A percentile compares a stretch with the other conserved stretches of the same genome.
Conservation (phyloP, 2,113 vertebrate genomes). For the Melanerpes formicivorus region DNA sequence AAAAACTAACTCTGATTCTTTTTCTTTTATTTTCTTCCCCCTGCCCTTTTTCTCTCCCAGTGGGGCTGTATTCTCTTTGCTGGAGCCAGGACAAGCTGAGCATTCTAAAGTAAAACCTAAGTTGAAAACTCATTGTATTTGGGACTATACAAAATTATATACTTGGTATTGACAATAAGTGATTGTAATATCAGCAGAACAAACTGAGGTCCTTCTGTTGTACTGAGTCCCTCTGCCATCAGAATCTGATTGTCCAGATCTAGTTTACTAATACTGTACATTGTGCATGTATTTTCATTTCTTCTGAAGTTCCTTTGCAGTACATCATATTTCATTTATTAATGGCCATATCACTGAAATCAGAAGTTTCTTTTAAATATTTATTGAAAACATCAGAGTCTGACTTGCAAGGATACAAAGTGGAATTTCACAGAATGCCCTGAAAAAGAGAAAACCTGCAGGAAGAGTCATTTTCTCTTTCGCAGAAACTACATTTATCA, state of each 20-base stretch:
- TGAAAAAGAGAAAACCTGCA: background rate
- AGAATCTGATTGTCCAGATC: background rate
- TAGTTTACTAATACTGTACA: background rate
- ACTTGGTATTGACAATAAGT: background rate
- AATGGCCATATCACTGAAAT: background rate
- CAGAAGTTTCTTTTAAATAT: background rate
- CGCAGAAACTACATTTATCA: background rate
- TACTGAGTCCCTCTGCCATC: background rate
- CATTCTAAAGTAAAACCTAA: background rate
- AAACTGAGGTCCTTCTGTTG: background rate
- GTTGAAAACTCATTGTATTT: background rate
- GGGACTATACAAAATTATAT: background rate
- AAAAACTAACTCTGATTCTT: background rate
- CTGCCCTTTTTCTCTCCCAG: background rate
- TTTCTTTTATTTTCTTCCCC: background rate
- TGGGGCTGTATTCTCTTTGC: background rate
- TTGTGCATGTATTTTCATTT: background rate
- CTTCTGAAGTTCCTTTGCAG: background rate
- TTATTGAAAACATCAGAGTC: background rate
- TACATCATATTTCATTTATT: background rate
- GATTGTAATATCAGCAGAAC: background rate
- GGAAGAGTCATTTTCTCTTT: background rate
- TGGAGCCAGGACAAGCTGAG: background rate
- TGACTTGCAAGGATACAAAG: rapidly evolving
- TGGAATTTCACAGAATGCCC: background rate